Base-by-base conservation (phyloP, 1,140 invertebrate genomes). In the Solenopsis invicta region DNA sequence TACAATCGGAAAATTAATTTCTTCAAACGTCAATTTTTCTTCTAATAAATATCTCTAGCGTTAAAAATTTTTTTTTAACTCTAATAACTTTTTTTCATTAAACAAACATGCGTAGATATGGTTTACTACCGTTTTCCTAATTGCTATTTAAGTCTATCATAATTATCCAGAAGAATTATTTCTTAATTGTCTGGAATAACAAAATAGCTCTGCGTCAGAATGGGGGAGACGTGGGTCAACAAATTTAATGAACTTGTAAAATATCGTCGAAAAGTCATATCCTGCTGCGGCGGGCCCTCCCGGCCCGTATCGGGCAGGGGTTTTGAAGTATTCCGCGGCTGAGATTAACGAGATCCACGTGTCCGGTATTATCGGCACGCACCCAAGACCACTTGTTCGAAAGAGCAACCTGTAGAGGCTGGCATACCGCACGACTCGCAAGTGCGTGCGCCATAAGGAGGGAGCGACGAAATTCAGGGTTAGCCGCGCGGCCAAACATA, bases 351-450 rank as follows among this genome's bases (percentile, higher is more conserved):
- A 89, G 84, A 89, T 77, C 88, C 89, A 90, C 88, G 89, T 87
- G 89, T 90, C 85, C 54, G 89, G 89, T 87, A 90, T 90, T 90
- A 90, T 90, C 89, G 89, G 89, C 89, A 90, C 89, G 89, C 89
- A 90, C 72, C 88, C 88, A 76, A 89, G 88, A 89, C 89, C 89
- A 90, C 89, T 90, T 90, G 89, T 90, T 90, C 89, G 85, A 87
- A 86, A 29, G 67, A 87, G 88, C 89, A 90, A 90, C 89, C 89
- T 90, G 89, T 90, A 74, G 89, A 90, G 67, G 88, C 88, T 89
- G 89, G 78, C 89, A 89, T 90, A 89, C 88, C 89, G 87, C 75
- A 86, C 84, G 50, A 41, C 29, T 85, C 88, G 72, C 72, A 81
- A 89, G 72, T 77, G 72, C 85, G 89, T 78, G 64, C 74, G 82